Base-by-base conservation (phyloP, 2,113 vertebrate species). In the Siniperca chuatsi region DNA sequence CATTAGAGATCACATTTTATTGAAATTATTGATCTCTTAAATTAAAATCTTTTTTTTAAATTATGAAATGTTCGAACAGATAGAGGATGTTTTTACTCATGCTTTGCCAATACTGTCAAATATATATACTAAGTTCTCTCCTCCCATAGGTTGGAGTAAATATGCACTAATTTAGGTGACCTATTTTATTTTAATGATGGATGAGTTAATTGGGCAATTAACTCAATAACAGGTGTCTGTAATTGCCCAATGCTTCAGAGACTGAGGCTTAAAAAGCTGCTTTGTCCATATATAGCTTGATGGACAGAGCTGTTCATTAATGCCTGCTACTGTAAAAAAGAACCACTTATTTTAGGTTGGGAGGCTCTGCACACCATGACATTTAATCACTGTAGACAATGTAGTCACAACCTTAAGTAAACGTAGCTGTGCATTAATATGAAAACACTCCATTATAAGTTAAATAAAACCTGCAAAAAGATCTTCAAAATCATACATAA, bases 161-260 rank as follows among this genome's bases (percentile, higher is more conserved):
- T 79, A 67, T 87, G 73, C 69, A 77, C 84, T 88, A 75, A 84
- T 92, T 94, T 90, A 87, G 84, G 77, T 92, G 90, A 93, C 88
- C 95, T 95, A 95, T 94, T 94, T 95, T 92, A 90, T 92, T 93
- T 90, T 92, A 92, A 90, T 93, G 94, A 95, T 92, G 92, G 92
- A 94, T 91, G 92, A 92, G 91, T 93, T 95, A 95, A 96, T 96
- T 95, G 94, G 81, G 86, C 91, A 93, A 95, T 96, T 95, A 95
- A 91, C 91, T 90, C 86, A 94, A 90, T 92, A 95, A 93, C 95
- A 96, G 95, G 94, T 96, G 94, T 93, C 89, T 78, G 72, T 95
- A 95, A 95, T 96, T 95, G 92, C 86, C 50, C 79, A 90, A 90
- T 87, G 91, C 95, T 93, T 93, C 33, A 50, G 94, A 95, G 93